Evolutionary conservation across 2,113 vertebrate species (phyloP).

Genomic region (Odobenus rosmarus): DNA sequence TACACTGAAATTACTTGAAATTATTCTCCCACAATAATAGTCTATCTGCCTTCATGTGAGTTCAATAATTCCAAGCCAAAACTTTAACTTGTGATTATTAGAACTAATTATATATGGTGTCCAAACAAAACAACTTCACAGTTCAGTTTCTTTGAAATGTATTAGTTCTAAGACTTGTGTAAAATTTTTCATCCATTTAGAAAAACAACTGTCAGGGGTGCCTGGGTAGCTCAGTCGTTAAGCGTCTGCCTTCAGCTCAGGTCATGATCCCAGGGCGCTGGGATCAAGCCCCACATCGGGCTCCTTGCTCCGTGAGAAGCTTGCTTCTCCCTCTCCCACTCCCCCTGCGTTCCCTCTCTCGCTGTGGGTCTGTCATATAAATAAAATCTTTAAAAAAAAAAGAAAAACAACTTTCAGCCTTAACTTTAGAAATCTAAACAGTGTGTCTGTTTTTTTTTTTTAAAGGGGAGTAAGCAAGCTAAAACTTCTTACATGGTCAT

Average conservation of each 20-base stretch:
- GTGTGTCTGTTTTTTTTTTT: not conserved
- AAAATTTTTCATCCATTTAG: not conserved
- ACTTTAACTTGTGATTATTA: conserved; percentile 13
- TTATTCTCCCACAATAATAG: not conserved
- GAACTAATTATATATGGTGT: not conserved
- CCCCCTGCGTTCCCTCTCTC: too few species aligned
- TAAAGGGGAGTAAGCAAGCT: not conserved
- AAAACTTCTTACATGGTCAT: not conserved
- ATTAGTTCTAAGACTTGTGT: not conserved
- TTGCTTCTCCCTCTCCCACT: too few species aligned
- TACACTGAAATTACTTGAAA: conserved; percentile 29
- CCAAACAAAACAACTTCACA: conserved; percentile 19
- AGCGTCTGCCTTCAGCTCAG: too few species aligned
- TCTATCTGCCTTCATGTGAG: not conserved
- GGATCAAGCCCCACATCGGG: too few species aligned
- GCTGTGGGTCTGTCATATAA: too few species aligned
- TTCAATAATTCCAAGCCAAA: conserved; percentile 12
- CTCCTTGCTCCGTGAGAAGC: too few species aligned
- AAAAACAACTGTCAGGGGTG: not conserved
- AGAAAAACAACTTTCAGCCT: not conserved
- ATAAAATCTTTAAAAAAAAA: not conserved
- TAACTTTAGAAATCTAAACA: conserved; percentile 1
- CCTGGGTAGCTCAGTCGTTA: too few species aligned
- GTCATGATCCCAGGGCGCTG: too few species aligned
- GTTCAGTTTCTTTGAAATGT: conserved; percentile 5